Base-by-base conservation (phyloP, 2,888 invertebrate species). In the Drosophila melanocephala region DNA sequence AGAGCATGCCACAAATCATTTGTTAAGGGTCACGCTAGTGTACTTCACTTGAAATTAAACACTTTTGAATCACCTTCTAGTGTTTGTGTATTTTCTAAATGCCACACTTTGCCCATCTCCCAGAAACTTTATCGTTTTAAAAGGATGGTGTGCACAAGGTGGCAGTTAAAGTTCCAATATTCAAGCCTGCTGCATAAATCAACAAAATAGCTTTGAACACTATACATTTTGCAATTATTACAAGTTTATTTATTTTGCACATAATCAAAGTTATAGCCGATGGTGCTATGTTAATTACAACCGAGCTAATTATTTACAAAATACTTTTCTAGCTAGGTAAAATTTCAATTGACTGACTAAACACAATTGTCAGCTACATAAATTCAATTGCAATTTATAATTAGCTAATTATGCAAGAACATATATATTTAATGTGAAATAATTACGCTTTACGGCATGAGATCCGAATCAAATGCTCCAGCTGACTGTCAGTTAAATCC, bases 1-100 rank as follows among this genome's bases (percentile, higher is more conserved):
- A 33, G 30, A 44, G 26, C 28, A 59, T 58, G 44, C 53, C 62
- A 50, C 58, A 62, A 6, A 39, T 55, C 12, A 50, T 10, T 44
- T 61, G 30, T 50, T 55, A 35, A n/a, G 33, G 53, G 51, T 52
- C 35, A 47, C 12, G 28, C 7, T 30, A 12, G 35, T 39, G 32
- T 28, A 63, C 19, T 12, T 42, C 5, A 14, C 12, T n/a, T 39
- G 1, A 61, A 62, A 2, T 59, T 55, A 55, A 50, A 64, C n/a
- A 16, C 64, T 42, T 44, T 67, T 30, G 3, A 37, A 37, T 39
- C 6, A 12, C 42, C 10, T 28, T 51, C 9, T 2, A 51, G 2
- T 9, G 22, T 22, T 42, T 26, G 19, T 26, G 22, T 26, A 22
- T 16, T 26, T 5, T 26, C 16, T 9, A 26, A 51, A 47, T 56